Conservation (phyloP, 2,797 vertebrate genomes). For the Platyrinchus mystaceus region DNA sequence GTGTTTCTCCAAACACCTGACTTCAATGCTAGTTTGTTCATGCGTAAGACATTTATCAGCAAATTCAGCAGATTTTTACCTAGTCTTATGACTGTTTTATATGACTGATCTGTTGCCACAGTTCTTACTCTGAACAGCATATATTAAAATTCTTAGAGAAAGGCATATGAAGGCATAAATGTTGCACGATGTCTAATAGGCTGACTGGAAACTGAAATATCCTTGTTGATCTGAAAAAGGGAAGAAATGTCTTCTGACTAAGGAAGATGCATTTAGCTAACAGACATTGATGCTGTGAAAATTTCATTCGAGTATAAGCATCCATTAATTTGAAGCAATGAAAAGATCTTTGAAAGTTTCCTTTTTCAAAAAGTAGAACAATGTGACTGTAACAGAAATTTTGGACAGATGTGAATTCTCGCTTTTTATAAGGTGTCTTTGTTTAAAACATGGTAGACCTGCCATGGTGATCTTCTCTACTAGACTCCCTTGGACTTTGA, state of each 20-base stretch:
- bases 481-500: neutral
- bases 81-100: neutral
- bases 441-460: constrained; percentile 23
- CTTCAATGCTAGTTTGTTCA: neutral
- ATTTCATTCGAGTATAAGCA: neutral
- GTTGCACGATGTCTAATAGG: neutral
- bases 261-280: neutral
- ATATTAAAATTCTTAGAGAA: neutral
- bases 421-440: neutral
- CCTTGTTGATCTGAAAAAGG: neutral
- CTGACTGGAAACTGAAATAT: neutral
- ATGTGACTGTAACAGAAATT: neutral
- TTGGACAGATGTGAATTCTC: constrained; percentile 2
- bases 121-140: neutral
- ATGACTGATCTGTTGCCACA: constrained; percentile 12
- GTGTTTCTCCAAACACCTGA: neutral
- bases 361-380: neutral
- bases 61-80: neutral
- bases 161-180: neutral
- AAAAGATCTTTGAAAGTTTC: neutral
- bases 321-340: neutral
- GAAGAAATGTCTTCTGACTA: neutral
- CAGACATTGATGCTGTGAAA: neutral
- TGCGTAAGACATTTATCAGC: neutral
- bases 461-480: constrained; percentile 7